Evolutionary conservation across 1,140 invertebrate genomes (phyloP).

Genomic region (Lysiphlebus fabarum): DNA sequence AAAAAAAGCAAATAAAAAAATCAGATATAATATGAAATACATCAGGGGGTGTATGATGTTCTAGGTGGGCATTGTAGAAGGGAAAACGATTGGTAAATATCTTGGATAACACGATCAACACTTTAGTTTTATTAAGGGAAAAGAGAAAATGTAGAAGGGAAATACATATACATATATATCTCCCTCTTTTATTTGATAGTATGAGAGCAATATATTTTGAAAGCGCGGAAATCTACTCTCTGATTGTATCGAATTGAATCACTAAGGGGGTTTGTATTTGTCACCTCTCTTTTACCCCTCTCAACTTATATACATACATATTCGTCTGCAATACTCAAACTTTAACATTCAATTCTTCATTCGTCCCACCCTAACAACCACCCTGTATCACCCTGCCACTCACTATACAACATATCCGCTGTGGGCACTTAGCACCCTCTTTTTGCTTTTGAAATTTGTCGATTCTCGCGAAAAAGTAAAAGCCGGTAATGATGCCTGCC

Average conservation of each 20-base stretch:
- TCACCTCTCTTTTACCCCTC: constrained; percentile 5
- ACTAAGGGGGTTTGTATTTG: constrained; percentile 26
- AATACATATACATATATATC: neutral
- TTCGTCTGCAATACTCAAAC: neutral
- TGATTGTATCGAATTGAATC: constrained; percentile 45
- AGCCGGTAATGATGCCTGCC: constrained; percentile 24
- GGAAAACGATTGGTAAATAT: constrained; percentile 6
- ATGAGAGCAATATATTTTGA: constrained; percentile 36
- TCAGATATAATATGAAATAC: no score
- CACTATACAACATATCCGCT: constrained; percentile 8
- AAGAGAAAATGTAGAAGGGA: no score
- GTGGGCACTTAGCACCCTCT: constrained; percentile 28
- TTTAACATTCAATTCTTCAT: no score
- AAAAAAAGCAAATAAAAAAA: no score
- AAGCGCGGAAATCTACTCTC: constrained; percentile 41
- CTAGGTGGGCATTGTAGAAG: neutral
- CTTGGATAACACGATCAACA: neutral
- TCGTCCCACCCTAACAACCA: neutral
- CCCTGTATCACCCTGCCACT: constrained; percentile 12
- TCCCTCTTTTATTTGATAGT: constrained; percentile 14
- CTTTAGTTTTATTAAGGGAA: neutral
- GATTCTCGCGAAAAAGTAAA: constrained; percentile 30
- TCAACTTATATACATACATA: constrained; percentile 14
- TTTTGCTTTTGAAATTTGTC: constrained; percentile 32
- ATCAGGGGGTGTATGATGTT: no score